A percentile compares a stretch with the other conserved stretches of the same genome.
Conservation (phyloP, 2,797 vertebrate species). For the Hylomyscus alleni region DNA sequence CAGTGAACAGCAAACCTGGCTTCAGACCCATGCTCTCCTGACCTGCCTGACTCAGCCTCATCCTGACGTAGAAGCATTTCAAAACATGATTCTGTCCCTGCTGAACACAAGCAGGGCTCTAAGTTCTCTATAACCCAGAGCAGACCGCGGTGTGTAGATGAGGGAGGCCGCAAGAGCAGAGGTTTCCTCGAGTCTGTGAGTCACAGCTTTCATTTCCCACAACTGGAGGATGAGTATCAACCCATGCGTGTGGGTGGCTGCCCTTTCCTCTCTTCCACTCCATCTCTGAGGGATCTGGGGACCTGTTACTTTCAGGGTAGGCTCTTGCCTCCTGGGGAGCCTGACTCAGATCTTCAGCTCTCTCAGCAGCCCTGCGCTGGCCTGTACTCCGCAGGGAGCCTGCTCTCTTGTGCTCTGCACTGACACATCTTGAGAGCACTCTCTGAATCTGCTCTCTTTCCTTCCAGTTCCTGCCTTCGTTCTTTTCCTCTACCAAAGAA, state of each 20-base stretch:
- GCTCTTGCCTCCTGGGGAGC: background rate
- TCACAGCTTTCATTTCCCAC: background rate
- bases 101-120: background rate
- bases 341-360: background rate
- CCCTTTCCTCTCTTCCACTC: background rate
- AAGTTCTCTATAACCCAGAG: constrained; percentile 5
- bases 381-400: background rate
- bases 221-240: background rate
- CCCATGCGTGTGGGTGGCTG: fast-evolving
- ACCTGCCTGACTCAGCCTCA: background rate
- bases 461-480: background rate
- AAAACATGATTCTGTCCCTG: background rate
- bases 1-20: background rate
- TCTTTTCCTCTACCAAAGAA: background rate
- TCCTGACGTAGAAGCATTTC: background rate
- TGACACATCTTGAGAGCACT: background rate
- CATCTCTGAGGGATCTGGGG: background rate
- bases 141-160: background rate
- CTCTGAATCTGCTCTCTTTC: background rate
- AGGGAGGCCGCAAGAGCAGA: fast-evolving
- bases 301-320: background rate
- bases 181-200: fast-evolving
- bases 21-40: too few relatives aligned
- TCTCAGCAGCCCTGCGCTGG: fast-evolving
- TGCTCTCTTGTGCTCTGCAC: background rate